phyloP scores from a whole-genome alignment of 2,113 vertebrate species.

The Pseudorectes ferrugineus region DNA sequence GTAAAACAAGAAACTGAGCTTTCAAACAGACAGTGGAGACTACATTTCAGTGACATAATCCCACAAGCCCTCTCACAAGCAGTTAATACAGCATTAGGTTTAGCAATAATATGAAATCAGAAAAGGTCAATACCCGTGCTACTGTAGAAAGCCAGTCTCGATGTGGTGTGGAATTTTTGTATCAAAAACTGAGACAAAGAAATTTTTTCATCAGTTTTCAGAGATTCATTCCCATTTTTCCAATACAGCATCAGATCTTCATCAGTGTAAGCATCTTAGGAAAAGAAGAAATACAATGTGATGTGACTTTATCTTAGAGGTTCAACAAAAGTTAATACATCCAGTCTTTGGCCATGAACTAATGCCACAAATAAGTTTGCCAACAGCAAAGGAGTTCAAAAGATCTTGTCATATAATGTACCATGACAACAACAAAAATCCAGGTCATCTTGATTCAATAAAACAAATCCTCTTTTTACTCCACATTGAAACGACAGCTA shows the following conservation, averaged over 20 bases:
- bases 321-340: neutral
- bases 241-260: slow-evolving; percentile 97
- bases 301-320: neutral
- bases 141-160: slow-evolving; percentile 94
- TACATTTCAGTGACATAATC: neutral
- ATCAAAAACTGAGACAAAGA: slow-evolving; percentile 96
- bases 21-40: neutral
- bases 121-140: slow-evolving; percentile 82
- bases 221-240: slow-evolving; percentile 92
- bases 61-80: neutral
- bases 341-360: neutral
- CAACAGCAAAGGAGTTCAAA: neutral
- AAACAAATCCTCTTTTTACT: neutral
- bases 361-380: neutral
- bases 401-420: neutral
- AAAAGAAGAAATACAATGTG: neutral
- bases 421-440: neutral
- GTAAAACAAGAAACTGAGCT: neutral
- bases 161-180: slow-evolving; percentile 93
- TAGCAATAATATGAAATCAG: neutral
- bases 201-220: slow-evolving; percentile 92
- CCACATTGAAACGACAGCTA: neutral
- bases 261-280: slow-evolving; percentile 91
- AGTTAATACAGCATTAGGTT: neutral
- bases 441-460: neutral